Conservation (phyloP, 2,888 invertebrate genomes). For the Melanophora roralis region DNA sequence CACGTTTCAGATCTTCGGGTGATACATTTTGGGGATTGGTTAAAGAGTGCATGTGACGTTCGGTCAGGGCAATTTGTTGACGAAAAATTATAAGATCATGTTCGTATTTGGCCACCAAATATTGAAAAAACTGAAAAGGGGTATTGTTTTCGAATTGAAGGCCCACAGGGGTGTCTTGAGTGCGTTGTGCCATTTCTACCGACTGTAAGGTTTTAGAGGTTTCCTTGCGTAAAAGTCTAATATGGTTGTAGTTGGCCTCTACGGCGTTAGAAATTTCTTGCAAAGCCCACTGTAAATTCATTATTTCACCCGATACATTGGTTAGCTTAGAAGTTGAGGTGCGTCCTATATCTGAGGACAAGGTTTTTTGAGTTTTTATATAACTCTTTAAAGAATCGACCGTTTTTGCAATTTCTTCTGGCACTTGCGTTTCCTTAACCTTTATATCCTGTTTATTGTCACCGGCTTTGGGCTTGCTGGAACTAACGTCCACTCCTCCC, state of each 20-base stretch:
- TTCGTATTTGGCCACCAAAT: slow-evolving; percentile 84
- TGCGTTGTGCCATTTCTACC: slow-evolving; percentile 87
- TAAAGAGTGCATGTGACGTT: slow-evolving; percentile 83
- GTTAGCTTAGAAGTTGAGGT: slow-evolving; percentile 78
- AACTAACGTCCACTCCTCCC: slow-evolving; percentile 75
- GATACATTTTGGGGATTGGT: slow-evolving; percentile 81
- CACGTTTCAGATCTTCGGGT: slow-evolving; percentile 86
- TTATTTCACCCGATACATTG: slow-evolving; percentile 73
- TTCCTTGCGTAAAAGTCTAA: slow-evolving; percentile 81
- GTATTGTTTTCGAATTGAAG: slow-evolving; percentile 86
- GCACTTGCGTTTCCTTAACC: slow-evolving; percentile 79
- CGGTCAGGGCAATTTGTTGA: slow-evolving; percentile 84
- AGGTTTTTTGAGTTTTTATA: slow-evolving; percentile 90
- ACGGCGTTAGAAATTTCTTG: slow-evolving; percentile 75
- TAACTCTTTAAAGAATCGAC: slow-evolving; percentile 89
- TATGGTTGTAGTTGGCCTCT: slow-evolving; percentile 74
- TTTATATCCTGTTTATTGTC: slow-evolving; percentile 74
- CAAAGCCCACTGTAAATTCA: slow-evolving; percentile 71
- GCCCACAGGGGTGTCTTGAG: slow-evolving; percentile 86
- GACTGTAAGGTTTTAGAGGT: slow-evolving; percentile 85
- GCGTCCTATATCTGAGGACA: slow-evolving; percentile 88
- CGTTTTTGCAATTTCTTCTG: slow-evolving; percentile 86
- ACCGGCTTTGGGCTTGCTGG: slow-evolving; percentile 74
- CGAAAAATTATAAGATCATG: slow-evolving; percentile 83
- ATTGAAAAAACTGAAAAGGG: slow-evolving; percentile 84